Evolutionary conservation across 2,113 vertebrate genomes (phyloP).

Genomic region (Gymnorhina tibicen): DNA sequence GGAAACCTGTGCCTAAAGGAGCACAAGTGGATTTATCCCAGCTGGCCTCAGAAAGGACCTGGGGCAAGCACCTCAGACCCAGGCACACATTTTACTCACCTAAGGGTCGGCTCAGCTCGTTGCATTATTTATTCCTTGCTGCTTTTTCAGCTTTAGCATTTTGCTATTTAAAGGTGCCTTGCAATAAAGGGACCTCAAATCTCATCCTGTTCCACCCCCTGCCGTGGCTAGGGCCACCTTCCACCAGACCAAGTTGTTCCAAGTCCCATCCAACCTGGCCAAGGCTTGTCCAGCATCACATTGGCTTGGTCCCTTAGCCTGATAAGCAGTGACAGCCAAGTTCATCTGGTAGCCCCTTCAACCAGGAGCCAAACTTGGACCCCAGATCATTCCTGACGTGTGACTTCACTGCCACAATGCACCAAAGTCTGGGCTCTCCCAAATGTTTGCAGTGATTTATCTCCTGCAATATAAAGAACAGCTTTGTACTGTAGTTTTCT

Average conservation of each 20-base stretch:
- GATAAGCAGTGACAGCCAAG: background rate
- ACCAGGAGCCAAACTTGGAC: background rate
- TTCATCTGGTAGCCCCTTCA: background rate
- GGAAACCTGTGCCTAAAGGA: background rate
- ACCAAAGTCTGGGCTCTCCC: background rate
- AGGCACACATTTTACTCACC: background rate
- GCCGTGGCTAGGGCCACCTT: background rate
- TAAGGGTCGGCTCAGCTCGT: background rate
- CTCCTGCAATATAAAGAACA: background rate
- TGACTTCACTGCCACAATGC: rapidly evolving
- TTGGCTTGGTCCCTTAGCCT: background rate
- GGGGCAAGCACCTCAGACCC: background rate
- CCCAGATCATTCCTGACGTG: background rate
- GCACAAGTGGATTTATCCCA: background rate
- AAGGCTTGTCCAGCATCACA: background rate
- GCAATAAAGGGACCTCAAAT: background rate
- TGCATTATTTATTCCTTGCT: background rate
- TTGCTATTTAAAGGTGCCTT: background rate
- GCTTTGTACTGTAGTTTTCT: background rate
- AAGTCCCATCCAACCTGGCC: background rate
- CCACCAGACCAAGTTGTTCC: background rate
- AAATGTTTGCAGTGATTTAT: constrained; percentile 16
- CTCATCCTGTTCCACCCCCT: background rate
- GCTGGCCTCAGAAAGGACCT: background rate
- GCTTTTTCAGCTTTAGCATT: background rate